Conservation (phyloP, 2,888 invertebrate genomes). For the Stenolophus ochropezus region DNA sequence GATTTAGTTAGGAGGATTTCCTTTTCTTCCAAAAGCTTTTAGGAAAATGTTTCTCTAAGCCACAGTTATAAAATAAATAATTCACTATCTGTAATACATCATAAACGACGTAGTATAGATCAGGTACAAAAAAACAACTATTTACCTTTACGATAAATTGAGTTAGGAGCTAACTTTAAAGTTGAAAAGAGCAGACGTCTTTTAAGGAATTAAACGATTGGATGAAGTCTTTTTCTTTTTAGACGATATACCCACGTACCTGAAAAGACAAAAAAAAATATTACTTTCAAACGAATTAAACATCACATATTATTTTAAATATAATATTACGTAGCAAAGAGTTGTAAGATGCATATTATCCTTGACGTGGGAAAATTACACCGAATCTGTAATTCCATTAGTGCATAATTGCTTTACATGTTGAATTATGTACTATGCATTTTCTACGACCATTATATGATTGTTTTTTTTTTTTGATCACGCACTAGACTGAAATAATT, state of each 20-base stretch:
- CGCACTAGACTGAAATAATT: too few species aligned
- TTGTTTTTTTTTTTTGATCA: too few species aligned
- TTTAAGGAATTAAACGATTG: not conserved
- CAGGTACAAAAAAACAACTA: not conserved
- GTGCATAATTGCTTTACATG: too few species aligned
- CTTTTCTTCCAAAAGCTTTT: conserved; percentile 52
- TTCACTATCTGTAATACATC: conserved; percentile 17
- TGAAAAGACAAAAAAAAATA: not conserved
- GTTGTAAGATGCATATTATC: too few species aligned
- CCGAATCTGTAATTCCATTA: too few species aligned
- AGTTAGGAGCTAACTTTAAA: not conserved
- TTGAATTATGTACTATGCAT: too few species aligned
- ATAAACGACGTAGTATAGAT: not conserved
- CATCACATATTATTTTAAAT: not conserved
- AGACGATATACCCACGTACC: not conserved
- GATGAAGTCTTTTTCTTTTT: not conserved
- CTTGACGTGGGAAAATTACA: too few species aligned
- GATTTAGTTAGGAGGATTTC: conserved; percentile 54
- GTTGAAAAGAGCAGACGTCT: not conserved
- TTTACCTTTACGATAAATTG: conserved; percentile 16
- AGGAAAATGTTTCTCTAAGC: conserved; percentile 38
- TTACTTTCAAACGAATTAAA: not conserved
- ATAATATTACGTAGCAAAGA: too few species aligned
- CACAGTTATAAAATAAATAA: conserved; percentile 37
- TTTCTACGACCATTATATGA: too few species aligned